Evolutionary conservation across 2,113 vertebrate genomes (phyloP).

Genomic region (Myotis davidii): DNA sequence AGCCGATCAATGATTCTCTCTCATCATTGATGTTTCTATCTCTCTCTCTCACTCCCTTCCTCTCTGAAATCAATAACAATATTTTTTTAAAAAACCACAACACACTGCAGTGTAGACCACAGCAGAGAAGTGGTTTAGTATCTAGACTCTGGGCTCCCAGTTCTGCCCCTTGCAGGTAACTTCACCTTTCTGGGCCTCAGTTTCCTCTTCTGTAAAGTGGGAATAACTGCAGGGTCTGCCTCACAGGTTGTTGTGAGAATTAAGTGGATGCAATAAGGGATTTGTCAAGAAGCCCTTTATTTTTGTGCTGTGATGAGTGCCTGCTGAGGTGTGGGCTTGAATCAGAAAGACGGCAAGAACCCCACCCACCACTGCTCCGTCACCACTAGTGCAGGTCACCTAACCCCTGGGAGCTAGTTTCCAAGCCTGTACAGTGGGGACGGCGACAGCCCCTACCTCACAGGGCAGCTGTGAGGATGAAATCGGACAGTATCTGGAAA

Average conservation of each 20-base stretch:
- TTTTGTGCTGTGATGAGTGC: not conserved
- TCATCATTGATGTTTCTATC: no score
- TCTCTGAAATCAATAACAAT: no score
- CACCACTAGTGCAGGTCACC: not conserved
- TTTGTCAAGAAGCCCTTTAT: not conserved
- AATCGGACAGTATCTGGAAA: accelerated
- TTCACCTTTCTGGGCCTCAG: not conserved
- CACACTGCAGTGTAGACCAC: not conserved
- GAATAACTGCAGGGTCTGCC: not conserved
- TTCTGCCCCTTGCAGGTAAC: not conserved
- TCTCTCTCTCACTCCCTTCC: no score
- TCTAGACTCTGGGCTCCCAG: not conserved
- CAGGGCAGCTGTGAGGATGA: not conserved
- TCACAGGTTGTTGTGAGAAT: not conserved
- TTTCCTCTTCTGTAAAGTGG: not conserved
- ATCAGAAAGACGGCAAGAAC: not conserved
- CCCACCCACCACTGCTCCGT: not conserved
- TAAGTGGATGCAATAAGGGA: not conserved
- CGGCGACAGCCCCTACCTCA: not conserved
- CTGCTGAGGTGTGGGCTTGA: not conserved
- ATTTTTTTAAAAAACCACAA: no score
- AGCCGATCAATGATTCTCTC: no score
- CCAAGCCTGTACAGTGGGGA: not conserved
- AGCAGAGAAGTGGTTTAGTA: not conserved
- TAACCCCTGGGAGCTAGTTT: not conserved